These are phyloP conservation scores for Branchipolynoe longqiensis DNA, from an alignment of 2,888 invertebrate genomes.

Conservation along the genomic window DNA sequence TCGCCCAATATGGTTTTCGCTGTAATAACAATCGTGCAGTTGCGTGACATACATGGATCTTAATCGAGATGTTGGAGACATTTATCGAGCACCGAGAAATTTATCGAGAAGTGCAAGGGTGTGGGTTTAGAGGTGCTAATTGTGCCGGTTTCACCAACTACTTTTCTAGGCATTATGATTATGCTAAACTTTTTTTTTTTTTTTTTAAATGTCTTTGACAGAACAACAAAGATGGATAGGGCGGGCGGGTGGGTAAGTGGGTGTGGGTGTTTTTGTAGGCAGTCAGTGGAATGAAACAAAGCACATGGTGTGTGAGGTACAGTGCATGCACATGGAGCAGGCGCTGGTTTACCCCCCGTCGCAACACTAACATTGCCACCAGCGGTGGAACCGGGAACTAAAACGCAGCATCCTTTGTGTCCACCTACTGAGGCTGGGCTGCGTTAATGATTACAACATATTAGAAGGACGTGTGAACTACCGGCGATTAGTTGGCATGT, in stretches of 20 bases:
- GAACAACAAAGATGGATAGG: slow-evolving; percentile 3
- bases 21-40: neutral
- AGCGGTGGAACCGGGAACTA: too few relatives aligned
- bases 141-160: too few relatives aligned
- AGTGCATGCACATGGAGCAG: neutral
- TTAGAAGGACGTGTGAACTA: too few relatives aligned
- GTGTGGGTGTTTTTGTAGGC: slow-evolving; percentile 22
- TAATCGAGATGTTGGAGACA: too few relatives aligned
- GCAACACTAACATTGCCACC: too few relatives aligned
- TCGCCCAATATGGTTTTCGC: neutral
- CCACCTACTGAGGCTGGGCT: neutral
- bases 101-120: too few relatives aligned
- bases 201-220: neutral
- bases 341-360: too few relatives aligned
- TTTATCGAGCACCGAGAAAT: too few relatives aligned
- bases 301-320: slow-evolving; percentile 7
- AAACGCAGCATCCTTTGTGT: neutral
- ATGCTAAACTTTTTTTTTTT: neutral
- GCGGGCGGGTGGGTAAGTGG: neutral
- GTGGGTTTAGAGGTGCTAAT: too few relatives aligned
- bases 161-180: too few relatives aligned
- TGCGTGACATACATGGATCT: neutral
- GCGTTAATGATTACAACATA: too few relatives aligned
- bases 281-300: slow-evolving; percentile 36
- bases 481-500: too few relatives aligned